Conservation (phyloP, 2,797 vertebrate species). For the Leucoraja ocellata region DNA sequence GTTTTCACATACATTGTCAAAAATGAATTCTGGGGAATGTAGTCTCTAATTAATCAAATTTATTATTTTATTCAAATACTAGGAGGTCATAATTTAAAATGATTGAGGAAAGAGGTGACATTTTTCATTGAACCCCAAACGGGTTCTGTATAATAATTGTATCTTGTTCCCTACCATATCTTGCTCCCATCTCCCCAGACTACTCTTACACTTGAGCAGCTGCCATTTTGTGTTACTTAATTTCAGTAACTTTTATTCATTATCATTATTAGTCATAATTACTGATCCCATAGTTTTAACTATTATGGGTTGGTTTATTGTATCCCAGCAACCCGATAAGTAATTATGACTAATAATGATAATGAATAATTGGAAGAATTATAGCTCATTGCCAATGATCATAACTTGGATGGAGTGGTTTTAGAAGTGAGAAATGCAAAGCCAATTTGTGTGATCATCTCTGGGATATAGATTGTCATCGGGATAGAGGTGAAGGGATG, state of each 20-base stretch:
- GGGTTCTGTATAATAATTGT: background rate
- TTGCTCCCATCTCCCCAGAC: background rate
- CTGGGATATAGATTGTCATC: background rate
- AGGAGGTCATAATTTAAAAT: background rate
- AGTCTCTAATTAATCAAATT: background rate
- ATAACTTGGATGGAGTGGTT: background rate
- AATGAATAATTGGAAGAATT: background rate
- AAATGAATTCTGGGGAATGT: slow-evolving; percentile 31
- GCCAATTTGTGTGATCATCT: background rate
- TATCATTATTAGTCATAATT: no score
- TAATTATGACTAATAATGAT: background rate
- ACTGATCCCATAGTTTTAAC: background rate
- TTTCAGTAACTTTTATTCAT: background rate
- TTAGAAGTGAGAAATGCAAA: slow-evolving; percentile 8
- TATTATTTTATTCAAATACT: slow-evolving; percentile 17
- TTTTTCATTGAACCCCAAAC: background rate
- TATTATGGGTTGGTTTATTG: background rate
- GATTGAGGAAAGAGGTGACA: background rate
- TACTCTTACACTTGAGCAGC: background rate
- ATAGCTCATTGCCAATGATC: no score
- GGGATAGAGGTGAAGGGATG: background rate
- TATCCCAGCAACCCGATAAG: background rate
- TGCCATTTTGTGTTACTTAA: background rate
- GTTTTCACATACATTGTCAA: background rate
- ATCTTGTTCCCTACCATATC: no score